Conservation (phyloP, 2,888 invertebrate species). For the Nemapogon koenigi region DNA sequence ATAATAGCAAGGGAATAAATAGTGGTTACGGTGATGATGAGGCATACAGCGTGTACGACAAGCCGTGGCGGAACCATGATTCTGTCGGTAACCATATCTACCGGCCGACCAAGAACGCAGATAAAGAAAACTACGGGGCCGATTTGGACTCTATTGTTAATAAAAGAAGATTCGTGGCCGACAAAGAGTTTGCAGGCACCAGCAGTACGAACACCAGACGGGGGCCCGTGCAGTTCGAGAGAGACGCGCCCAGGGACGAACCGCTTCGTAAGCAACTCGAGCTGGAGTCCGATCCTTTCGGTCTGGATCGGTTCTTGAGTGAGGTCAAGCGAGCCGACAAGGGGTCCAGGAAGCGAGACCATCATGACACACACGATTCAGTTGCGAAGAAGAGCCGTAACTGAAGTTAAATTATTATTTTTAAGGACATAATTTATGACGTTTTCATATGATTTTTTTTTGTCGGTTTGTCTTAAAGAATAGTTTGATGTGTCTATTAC, state of each 20-base stretch:
- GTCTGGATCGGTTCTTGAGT: constrained; percentile 96
- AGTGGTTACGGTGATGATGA: constrained; percentile 95
- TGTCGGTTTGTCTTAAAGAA: no score
- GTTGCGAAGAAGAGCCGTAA: no score
- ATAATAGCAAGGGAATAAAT: constrained; percentile 92
- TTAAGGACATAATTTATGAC: no score
- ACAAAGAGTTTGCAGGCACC: constrained; percentile 95
- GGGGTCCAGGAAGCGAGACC: constrained; percentile 41
- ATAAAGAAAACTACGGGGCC: constrained; percentile 89
- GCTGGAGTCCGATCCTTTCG: constrained; percentile 87
- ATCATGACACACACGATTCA: no score
- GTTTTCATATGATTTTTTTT: no score
- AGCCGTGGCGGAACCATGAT: constrained; percentile 94
- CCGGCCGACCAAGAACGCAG: constrained; percentile 84
- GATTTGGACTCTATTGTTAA: constrained; percentile 90
- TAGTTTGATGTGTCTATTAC: no score
- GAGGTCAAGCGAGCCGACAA: constrained; percentile 90
- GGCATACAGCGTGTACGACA: constrained; percentile 96
- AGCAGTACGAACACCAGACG: constrained; percentile 72
- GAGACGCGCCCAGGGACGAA: constrained; percentile 61
- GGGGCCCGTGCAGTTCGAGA: constrained; percentile 96
- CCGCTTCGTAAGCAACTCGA: constrained; percentile 31
- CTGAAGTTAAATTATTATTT: no score
- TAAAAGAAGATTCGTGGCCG: constrained; percentile 94
- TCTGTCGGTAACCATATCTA: constrained; percentile 89